Conservation (phyloP, 2,888 invertebrate genomes). For the Maniola hyperantus region DNA sequence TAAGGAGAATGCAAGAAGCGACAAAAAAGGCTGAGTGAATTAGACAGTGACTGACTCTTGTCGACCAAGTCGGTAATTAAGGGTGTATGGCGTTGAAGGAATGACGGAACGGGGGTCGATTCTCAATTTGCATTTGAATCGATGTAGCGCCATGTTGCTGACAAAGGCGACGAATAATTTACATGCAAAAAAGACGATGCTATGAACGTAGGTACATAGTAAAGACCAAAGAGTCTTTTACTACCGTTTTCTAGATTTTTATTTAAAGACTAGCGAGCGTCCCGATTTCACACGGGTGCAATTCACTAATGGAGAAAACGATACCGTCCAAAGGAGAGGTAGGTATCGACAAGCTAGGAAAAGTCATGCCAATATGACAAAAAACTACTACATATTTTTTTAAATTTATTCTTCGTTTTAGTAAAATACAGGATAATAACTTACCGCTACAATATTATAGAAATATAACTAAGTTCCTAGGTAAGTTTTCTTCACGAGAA, state of each 20-base stretch:
- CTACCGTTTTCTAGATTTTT: too few species aligned
- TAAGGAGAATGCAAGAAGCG: constrained; percentile 27
- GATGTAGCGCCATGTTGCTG: constrained; percentile 31
- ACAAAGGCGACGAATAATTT: constrained; percentile 36
- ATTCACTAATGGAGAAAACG: too few species aligned
- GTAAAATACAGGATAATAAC: too few species aligned
- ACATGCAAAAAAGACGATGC: constrained; percentile 17
- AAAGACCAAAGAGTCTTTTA: background rate
- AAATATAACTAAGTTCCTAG: too few species aligned
- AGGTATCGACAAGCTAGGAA: too few species aligned
- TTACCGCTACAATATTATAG: too few species aligned
- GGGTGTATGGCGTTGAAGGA: constrained; percentile 34
- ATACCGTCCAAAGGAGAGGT: too few species aligned
- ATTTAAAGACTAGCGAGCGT: background rate
- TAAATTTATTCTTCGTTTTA: too few species aligned
- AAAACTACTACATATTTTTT: too few species aligned
- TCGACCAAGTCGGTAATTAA: constrained; percentile 38
- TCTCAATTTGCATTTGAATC: constrained; percentile 44
- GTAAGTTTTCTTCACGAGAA: too few species aligned
- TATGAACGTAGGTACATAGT: background rate
- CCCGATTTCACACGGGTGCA: too few species aligned
- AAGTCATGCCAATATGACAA: too few species aligned
- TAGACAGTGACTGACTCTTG: constrained; percentile 37
- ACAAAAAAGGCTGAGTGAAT: constrained; percentile 35
- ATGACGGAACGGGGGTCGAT: constrained; percentile 36